Conservation (phyloP, 2,113 vertebrate species). For the Leptobrachium ailaonicum region DNA sequence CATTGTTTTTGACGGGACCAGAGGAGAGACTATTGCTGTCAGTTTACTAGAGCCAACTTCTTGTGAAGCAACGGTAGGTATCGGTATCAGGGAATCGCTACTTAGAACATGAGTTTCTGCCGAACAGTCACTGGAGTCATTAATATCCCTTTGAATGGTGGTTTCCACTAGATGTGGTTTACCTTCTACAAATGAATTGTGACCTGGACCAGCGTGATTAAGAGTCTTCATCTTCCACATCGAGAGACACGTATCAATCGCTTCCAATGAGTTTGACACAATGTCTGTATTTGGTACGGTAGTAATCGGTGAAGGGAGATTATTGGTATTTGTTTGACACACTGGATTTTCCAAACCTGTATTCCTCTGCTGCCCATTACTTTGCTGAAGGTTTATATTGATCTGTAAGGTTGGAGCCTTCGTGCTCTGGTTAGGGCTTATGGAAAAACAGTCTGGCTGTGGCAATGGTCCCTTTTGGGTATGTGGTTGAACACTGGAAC, state of each 20-base stretch:
- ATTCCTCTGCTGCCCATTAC: not conserved
- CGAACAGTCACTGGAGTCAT: not conserved
- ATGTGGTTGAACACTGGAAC: not conserved
- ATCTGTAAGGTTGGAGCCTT: not conserved
- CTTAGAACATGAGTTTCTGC: not conserved
- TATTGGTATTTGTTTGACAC: not conserved
- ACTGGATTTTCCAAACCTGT: not conserved
- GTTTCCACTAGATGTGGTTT: not conserved
- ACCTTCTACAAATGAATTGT: not conserved
- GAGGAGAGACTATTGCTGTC: slow-evolving; percentile 70
- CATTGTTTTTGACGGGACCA: slow-evolving; percentile 61
- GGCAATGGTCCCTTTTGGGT: not conserved
- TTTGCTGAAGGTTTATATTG: not conserved
- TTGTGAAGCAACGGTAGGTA: slow-evolving; percentile 21
- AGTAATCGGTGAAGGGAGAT: fast-evolving
- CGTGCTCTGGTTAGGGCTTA: no score
- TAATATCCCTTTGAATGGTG: not conserved
- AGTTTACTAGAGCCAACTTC: slow-evolving; percentile 60
- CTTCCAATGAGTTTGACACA: slow-evolving; percentile 59
- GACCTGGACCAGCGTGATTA: not conserved
- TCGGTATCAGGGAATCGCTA: not conserved
- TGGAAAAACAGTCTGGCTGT: not conserved
- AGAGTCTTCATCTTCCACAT: slow-evolving; percentile 60
- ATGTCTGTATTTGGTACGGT: slow-evolving; percentile 28
- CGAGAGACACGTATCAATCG: slow-evolving; percentile 62